Conservation (phyloP, 2,797 vertebrate species). For the Austrolebias charrua region DNA sequence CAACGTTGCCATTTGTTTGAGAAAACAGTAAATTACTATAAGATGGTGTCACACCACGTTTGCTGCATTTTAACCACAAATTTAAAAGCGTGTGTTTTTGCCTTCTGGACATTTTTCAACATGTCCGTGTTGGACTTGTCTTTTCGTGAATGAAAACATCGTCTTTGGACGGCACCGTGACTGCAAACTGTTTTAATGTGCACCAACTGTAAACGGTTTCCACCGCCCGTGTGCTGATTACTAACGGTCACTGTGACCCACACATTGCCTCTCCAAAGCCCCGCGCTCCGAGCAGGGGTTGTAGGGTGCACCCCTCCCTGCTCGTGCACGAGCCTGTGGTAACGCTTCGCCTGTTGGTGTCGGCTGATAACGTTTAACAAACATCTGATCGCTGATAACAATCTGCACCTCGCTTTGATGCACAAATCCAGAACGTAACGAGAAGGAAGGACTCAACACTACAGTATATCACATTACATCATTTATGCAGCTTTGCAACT, state of each 20-base stretch:
- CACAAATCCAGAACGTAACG: constrained; percentile 2
- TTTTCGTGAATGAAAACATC: not conserved
- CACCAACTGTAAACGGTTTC: constrained; percentile 16
- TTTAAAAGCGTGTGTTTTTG: constrained; percentile 7
- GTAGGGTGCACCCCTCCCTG: constrained; percentile 15
- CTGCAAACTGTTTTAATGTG: not conserved
- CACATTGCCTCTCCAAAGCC: not conserved
- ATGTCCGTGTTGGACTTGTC: constrained; percentile 13
- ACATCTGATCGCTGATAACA: constrained; percentile 11
- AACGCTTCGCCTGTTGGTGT: constrained; percentile 30
- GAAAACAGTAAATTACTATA: constrained; percentile 11
- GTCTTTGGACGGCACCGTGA: not conserved
- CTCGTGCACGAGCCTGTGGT: constrained; percentile 7
- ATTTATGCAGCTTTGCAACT: constrained; percentile 8
- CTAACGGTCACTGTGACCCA: constrained; percentile 38
- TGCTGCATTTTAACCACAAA: not conserved
- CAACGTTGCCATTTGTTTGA: constrained; percentile 6
- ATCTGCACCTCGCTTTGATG: constrained; percentile 8
- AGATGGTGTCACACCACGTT: constrained; percentile 5
- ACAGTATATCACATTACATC: constrained; percentile 10
- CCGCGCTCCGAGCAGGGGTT: not conserved
- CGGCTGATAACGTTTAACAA: constrained; percentile 17
- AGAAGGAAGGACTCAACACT: constrained; percentile 23
- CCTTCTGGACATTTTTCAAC: not conserved
- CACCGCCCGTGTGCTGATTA: constrained; percentile 12